Evolutionary conservation across 2,888 invertebrate species (phyloP).

Genomic region (Brenthis ino): DNA sequence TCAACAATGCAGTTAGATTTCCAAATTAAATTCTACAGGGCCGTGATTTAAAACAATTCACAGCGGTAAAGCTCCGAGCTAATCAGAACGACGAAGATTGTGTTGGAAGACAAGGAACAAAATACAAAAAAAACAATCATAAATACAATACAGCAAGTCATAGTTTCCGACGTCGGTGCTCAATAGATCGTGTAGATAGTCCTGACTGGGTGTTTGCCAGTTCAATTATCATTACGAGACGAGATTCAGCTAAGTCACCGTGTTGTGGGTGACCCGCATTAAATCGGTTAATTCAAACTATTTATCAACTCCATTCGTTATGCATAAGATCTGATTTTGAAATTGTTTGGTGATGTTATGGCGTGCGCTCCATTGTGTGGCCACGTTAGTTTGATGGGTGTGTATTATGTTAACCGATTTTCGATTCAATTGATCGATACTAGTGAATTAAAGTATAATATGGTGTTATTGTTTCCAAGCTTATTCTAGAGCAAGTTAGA

Average conservation of each 20-base stretch:
- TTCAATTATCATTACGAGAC: conserved; percentile 80
- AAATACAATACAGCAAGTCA: conserved; percentile 79
- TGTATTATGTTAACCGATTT: conserved; percentile 75
- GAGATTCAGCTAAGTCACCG: conserved; percentile 73
- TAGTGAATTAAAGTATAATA: conserved; percentile 33
- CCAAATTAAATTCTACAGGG: conserved; percentile 63
- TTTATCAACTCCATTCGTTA: conserved; percentile 81
- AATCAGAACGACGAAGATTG: conserved; percentile 82
- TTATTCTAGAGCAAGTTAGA: conserved; percentile 7
- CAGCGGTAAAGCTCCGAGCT: conserved; percentile 76
- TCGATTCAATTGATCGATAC: conserved; percentile 71
- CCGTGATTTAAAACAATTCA: conserved; percentile 71
- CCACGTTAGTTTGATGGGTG: conserved; percentile 77
- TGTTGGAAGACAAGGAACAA: conserved; percentile 77
- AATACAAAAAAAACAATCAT: conserved; percentile 72
- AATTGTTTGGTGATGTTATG: conserved; percentile 81
- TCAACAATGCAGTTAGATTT: conserved; percentile 38
- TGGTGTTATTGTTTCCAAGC: conserved; percentile 31
- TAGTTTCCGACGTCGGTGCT: conserved; percentile 70
- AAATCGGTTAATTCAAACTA: conserved; percentile 83
- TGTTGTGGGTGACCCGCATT: conserved; percentile 82
- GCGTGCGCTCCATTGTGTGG: conserved; percentile 69
- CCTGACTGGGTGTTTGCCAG: conserved; percentile 80
- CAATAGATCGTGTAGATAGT: conserved; percentile 75
- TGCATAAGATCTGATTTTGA: conserved; percentile 80